Evolutionary conservation across 2,888 invertebrate species (phyloP), one percentile per base, ranked within the genome.

Genomic region (Cheiracanthium punctorium): DNA sequence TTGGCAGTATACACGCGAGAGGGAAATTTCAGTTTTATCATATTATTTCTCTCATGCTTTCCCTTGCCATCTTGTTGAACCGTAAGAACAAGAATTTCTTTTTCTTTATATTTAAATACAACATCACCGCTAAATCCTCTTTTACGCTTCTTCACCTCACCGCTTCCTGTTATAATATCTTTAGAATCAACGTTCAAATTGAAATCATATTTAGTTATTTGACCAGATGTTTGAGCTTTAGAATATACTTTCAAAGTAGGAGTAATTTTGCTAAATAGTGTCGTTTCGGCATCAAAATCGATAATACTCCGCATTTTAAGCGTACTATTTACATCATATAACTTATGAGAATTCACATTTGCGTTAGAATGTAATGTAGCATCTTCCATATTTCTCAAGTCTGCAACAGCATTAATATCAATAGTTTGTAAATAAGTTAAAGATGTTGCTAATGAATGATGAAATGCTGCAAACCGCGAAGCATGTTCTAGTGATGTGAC

Each of bases 341-440:
- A 17, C 48, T 87, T 74, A 20, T 87, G 74, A n/a, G 73, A 37
- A 64, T 87, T 87, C 7, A 87, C 30, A 48, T 80, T 82, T 12
- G 82, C 24, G 24, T 87, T 81, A 7, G 87, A 72, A 14, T 87
- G 76, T 32, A 87, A 17, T 67, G 81, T 77, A 1, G 72, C 73
- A 28, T 87, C 81, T 67, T 87, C 87, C 30, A 58, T 37, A 20
- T 73, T 87, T 33, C 87, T 81, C 30, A 87, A 73, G 69, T 87
- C 87, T 33, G 80, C 80, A 24, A 87, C 72, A 8, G 75, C 85
- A 69, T 80, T 85, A 0, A 80, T n/a, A n/a, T 74, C 67, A 20
- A 84, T 43, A 24, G 79, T 70, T 32, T 82, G 73, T 17, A 85
- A 58, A 17, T 82, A 75, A 24, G 84, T 33, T 17, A 82, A 71